phyloP scores from a whole-genome alignment of 2,797 vertebrate genomes.

The Periparus ater region DNA sequence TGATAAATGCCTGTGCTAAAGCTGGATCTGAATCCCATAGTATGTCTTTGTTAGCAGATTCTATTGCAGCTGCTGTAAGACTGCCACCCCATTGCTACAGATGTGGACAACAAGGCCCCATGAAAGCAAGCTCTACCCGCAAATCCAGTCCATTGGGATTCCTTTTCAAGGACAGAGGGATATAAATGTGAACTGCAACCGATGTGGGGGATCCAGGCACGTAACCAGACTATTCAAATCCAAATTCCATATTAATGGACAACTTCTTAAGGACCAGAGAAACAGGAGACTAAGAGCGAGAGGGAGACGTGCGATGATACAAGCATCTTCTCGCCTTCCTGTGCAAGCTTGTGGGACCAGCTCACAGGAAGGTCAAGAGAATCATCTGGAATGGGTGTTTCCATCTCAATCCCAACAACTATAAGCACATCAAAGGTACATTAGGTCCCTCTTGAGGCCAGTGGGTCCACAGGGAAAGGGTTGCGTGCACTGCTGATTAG shows the following conservation, averaged over 20 bases:
- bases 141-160: no score
- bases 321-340: no score
- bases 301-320: no score
- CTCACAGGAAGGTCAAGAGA: background rate
- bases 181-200: no score
- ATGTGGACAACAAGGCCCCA: background rate
- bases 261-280: no score
- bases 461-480: background rate
- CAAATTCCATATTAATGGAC: no score
- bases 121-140: no score
- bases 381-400: background rate
- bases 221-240: no score
- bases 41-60: background rate
- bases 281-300: no score
- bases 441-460: no score
- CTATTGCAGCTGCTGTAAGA: background rate
- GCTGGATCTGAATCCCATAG: background rate
- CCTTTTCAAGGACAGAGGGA: no score
- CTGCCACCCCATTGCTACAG: background rate
- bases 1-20: background rate
- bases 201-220: no score
- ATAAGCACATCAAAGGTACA: background rate
- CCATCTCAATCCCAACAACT: background rate
- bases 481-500: background rate
- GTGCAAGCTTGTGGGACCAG: background rate